Evolutionary conservation across 92 coral and sea anemone species (phyloP), one percentile per base, ranked within the genome.

Genomic region (Epizoanthus stellaris): DNA sequence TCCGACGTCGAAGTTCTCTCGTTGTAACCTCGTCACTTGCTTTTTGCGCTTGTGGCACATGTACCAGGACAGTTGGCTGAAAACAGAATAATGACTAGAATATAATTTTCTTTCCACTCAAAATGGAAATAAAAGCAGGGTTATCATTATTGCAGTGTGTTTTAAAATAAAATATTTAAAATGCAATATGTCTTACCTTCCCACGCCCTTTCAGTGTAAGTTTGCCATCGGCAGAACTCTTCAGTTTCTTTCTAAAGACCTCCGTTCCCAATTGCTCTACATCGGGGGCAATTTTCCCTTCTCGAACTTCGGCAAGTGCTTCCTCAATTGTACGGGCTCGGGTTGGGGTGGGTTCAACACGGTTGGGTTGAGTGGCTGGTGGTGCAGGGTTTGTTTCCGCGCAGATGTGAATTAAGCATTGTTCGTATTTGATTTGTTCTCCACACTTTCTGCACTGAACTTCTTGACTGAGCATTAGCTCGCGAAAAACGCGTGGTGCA

Each of bases 261-360:
- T 75, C 80, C 25, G 67, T 75, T 13, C 67, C 80, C 47, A 75
- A 75, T 45, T 75, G 63, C 52, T 75, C 80, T 21, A 75, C 80
- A 14, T 75, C 67, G 10, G 8, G 6, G 52, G 80, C 7, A 25
- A 75, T 75, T 57, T 57, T 75, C 80, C 80, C 80, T n/a, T 16
- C 67, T 30, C 80, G n/a, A 20, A 57, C 67, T 30, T 75, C 67
- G 39, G 80, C 30, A 57, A 75, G 66, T 12, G 80, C 80, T 75
- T 75, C 45, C 9, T 75, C 80, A 34, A 75, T 75, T 39, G 80
- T 75, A 75, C 80, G 80, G 34, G 58, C 15, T 54, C 36, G 79
- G n/a, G 42, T 61, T 53, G 34, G 7, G 43, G 64, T 53, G 10
- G n/a, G 19, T 0, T 4, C 60, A 1, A 2, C 1, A 34, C 17